A percentile compares a stretch with the other conserved stretches of the same genome.
phyloP scores from a whole-genome alignment of 2,113 vertebrate genomes.

The Gadus macrocephalus region DNA sequence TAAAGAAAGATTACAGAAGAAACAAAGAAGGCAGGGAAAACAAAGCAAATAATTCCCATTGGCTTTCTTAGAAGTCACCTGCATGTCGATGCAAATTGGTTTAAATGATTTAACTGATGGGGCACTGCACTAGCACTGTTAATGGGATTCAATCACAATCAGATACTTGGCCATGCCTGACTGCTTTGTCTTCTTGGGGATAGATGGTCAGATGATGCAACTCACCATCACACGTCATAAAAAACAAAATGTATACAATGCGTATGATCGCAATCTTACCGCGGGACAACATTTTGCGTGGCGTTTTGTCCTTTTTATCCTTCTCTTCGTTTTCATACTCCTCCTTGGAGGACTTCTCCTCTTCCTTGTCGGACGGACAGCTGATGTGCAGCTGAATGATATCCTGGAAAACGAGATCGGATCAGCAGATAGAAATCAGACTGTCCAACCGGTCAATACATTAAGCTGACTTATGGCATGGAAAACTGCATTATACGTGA shows the following conservation, averaged over 20 bases:
- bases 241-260: no score
- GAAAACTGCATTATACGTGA: neutral
- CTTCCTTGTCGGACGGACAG: slow-evolving; percentile 96
- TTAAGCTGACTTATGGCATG: neutral
- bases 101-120: no score
- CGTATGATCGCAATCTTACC: slow-evolving; percentile 67
- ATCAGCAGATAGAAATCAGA: no score
- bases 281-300: slow-evolving; percentile 93
- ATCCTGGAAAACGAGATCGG: slow-evolving; percentile 70
- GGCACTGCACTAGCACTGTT: no score
- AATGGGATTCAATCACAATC: no score
- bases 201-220: no score
- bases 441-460: no score
- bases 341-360: slow-evolving; percentile 91
- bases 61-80: slow-evolving; percentile 17
- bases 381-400: slow-evolving; percentile 96
- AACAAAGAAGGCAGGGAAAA: slow-evolving; percentile 16
- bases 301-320: slow-evolving; percentile 92
- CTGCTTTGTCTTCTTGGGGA: no score
- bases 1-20: neutral
- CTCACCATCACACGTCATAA: no score
- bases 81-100: no score
- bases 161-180: no score
- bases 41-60: slow-evolving; percentile 25
- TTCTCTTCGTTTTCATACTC: slow-evolving; percentile 94